Evolutionary conservation across 37 sponge, comb jelly and placozoan genomes (phyloP), one percentile per base, ranked within the genome.

Genomic region (Agelas oroides): DNA sequence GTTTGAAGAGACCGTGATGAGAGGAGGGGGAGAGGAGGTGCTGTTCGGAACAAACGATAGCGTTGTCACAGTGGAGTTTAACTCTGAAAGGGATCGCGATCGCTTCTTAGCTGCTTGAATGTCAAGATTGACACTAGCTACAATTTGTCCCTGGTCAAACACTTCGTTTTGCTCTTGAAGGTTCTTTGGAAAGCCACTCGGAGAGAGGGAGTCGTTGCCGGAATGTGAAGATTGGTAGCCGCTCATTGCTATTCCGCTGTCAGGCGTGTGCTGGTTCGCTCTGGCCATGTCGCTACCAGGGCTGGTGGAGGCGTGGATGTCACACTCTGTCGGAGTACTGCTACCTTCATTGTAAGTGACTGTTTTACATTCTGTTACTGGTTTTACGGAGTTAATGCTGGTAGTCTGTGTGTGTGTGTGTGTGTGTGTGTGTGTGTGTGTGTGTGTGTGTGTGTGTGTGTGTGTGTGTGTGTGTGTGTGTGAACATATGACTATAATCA

Each of bases 211-310:
- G 20, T 75, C 85, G 20, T 53, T 75, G 57, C 85, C 75, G 3
- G 84, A 83, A 23, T 73, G 58, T 3, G 84, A 83, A 24, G 77
- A 76, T 12, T 76, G 77, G 30, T 56, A 59, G n/a, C 32, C 32
- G 8, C 38, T 28, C 59, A 79, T 39, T 63, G 33, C 73, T 15
- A 86, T 73, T 0, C 87, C 87, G 70, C 87, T 86, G 66, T 86
- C 87, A 32, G 87, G 87, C 15, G 73, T 69, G 54, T 71, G 71
- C 27, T 80, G 58, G 37, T n/a, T 63, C 37, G 15, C 15, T 11
- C 25, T 19, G 34, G 64, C 37, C 31, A 11, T 0, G 13, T 66
- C 68, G 39, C 68, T 32, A 18, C 67, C 35, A 30, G 28, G 39
- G 34, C 78, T 77, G 46, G 46, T 46, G 46, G 46, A 46, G 46